These are phyloP conservation scores for Oceanodroma leucorhoa DNA, from an alignment of 2,797 vertebrate species.

Conservation along the genomic window DNA sequence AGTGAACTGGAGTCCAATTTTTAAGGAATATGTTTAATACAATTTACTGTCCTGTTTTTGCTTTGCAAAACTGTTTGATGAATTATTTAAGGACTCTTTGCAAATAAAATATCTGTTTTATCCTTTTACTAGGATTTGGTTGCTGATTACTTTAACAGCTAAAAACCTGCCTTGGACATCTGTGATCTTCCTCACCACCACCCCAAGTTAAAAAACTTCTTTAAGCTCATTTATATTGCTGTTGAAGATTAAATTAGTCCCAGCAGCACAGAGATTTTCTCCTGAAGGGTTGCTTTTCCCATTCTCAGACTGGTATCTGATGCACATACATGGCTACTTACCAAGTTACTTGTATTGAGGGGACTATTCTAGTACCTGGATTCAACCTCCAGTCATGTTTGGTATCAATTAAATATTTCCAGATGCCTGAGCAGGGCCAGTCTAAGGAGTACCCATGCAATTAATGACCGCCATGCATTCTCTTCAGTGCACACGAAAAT, in stretches of 20 bases:
- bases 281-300: not conserved
- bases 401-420: conserved; percentile 53
- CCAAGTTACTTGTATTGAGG: not conserved
- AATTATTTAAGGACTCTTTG: not conserved
- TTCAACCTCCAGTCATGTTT: not conserved
- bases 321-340: not conserved
- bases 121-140: not conserved
- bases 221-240: not conserved
- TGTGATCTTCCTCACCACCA: not conserved
- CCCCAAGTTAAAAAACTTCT: not conserved
- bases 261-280: not conserved
- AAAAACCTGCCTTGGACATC: not conserved
- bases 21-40: not conserved
- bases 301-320: not conserved
- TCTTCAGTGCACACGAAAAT: not conserved
- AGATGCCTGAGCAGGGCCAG: conserved; percentile 16
- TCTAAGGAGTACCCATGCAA: not conserved
- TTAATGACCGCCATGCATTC: not conserved
- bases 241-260: not conserved
- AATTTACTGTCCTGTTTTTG: not conserved
- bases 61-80: not conserved
- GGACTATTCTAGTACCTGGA: not conserved
- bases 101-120: not conserved
- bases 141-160: not conserved
- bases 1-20: not conserved